Evolutionary conservation across 1,140 invertebrate species (phyloP).

Genomic region (Drosophila repletoides): DNA sequence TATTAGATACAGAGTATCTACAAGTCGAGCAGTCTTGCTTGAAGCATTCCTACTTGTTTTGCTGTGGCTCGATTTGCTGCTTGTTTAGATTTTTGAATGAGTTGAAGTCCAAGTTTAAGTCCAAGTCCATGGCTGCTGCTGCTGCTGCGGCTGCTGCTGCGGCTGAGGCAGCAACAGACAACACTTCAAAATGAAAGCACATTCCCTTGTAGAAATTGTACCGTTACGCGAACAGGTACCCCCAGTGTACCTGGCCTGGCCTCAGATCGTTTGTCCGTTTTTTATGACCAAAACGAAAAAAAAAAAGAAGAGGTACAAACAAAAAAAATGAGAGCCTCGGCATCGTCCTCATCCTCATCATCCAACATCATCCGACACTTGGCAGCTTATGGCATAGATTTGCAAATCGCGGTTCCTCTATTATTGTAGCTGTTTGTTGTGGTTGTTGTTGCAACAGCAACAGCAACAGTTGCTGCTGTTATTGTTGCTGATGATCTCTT

Average conservation of each 20-base stretch:
- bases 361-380: conserved; percentile 72
- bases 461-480: conserved; percentile 51
- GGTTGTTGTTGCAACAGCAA: conserved; percentile 59
- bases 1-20: too few species aligned
- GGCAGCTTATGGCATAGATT: conserved; percentile 77
- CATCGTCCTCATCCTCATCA: conserved; percentile 42
- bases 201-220: conserved; percentile 80
- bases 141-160: conserved; percentile 18
- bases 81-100: conserved; percentile 46
- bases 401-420: conserved; percentile 72
- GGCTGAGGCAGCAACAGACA: conserved; percentile 64
- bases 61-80: not conserved
- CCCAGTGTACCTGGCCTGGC: conserved; percentile 23
- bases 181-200: conserved; percentile 81
- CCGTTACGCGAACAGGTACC: conserved; percentile 58
- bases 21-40: too few species aligned
- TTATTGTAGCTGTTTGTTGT: conserved; percentile 80
- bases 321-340: conserved; percentile 6
- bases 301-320: not conserved
- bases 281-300: conserved; percentile 33
- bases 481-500: conserved; percentile 44
- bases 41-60: too few species aligned
- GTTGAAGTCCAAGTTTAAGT: conserved; percentile 21
- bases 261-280: conserved; percentile 70
- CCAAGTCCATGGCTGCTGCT: conserved; percentile 28